These are phyloP conservation scores for Phoeniculus purpureus DNA, from an alignment of 2,797 vertebrate species.

Conservation along the genomic window DNA sequence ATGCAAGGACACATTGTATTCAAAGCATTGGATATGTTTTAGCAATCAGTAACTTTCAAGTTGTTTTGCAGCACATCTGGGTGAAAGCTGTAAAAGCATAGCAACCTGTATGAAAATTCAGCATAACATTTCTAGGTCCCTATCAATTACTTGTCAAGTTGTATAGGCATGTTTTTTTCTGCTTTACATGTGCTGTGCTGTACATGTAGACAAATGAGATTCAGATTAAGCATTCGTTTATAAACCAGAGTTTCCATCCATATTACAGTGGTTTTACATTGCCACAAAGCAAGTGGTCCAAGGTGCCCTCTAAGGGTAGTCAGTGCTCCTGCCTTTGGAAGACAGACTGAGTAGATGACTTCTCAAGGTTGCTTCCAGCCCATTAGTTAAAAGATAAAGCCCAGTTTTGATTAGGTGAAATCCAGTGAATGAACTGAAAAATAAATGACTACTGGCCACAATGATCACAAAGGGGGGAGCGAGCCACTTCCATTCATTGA, in stretches of 20 bases:
- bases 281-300: background rate
- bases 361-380: background rate
- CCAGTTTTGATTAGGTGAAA: background rate
- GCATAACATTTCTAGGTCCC: conserved; percentile 19
- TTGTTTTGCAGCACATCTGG: background rate
- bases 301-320: background rate
- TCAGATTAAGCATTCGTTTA: background rate
- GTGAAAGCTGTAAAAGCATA: conserved; percentile 45
- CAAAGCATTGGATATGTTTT: background rate
- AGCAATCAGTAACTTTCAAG: background rate
- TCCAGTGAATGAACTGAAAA: background rate
- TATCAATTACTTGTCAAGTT: conserved; percentile 52
- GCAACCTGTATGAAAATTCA: conserved; percentile 56
- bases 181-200: background rate
- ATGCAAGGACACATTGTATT: background rate
- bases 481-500: background rate
- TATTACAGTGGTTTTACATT: background rate
- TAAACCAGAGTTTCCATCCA: background rate
- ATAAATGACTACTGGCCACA: background rate
- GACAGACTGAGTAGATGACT: background rate
- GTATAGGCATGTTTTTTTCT: conserved; percentile 36
- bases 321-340: background rate
- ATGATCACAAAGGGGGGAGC: background rate
- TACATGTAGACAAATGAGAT: background rate
- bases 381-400: background rate